phyloP scores from a whole-genome alignment of 1,140 invertebrate species.

The Rhysida immarginata region DNA sequence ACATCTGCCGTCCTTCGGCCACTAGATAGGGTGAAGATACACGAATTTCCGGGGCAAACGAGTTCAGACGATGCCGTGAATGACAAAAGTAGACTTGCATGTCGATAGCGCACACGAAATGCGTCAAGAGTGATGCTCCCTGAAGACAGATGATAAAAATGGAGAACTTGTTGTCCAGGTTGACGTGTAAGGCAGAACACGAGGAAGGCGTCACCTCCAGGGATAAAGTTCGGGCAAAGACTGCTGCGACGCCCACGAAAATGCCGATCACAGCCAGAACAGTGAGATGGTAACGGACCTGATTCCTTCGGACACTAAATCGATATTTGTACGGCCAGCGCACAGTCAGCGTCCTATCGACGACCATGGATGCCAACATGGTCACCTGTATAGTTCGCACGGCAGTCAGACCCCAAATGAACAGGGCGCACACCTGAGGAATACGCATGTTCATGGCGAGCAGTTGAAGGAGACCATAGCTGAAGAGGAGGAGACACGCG shows the following conservation, averaged over 20 bases:
- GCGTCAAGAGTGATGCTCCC: constrained; percentile 27
- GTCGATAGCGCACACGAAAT: constrained; percentile 22
- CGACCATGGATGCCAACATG: constrained; percentile 34
- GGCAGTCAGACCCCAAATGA: constrained; percentile 35
- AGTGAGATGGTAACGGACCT: constrained; percentile 38
- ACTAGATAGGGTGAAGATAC: too few relatives aligned
- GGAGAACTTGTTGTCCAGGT: constrained; percentile 33
- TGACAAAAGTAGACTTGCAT: constrained; percentile 16
- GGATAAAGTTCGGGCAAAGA: constrained; percentile 18
- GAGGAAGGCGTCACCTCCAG: too few relatives aligned
- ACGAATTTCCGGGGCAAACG: not conserved
- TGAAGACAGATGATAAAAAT: constrained; percentile 36
- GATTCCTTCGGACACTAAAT: constrained; percentile 33
- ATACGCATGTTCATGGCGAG: constrained; percentile 30
- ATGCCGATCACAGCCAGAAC: constrained; percentile 35
- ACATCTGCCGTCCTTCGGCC: too few relatives aligned
- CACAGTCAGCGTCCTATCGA: constrained; percentile 34
- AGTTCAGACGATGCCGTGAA: constrained; percentile 15
- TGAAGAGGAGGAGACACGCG: constrained; percentile 6
- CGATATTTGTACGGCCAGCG: constrained; percentile 33
- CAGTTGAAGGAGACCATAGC: constrained; percentile 17
- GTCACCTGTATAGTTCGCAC: constrained; percentile 38
- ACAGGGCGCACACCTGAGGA: constrained; percentile 26
- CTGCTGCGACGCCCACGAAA: constrained; percentile 29
- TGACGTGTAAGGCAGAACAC: constrained; percentile 33